A percentile compares a stretch with the other conserved stretches of the same genome.
These are phyloP conservation scores for Drosophila melanosoma DNA, from an alignment of 2,888 invertebrate genomes.

Conservation along the genomic window DNA sequence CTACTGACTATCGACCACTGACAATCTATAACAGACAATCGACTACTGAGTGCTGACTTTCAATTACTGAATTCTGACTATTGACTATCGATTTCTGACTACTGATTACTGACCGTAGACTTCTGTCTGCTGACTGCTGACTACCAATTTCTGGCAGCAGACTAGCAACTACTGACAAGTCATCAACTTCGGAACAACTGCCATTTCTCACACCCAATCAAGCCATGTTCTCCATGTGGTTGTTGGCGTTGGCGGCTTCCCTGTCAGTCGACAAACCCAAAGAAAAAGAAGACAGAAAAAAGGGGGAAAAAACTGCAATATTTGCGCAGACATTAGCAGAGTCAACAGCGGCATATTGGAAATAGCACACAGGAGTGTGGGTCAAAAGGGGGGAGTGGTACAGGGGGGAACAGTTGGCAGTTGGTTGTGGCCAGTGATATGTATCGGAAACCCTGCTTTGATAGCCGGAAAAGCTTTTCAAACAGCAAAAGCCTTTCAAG, in stretches of 20 bases:
- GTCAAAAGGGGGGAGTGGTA: not conserved
- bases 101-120: too few species aligned
- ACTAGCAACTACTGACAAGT: conserved; percentile 38
- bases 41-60: too few species aligned
- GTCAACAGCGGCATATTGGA: conserved; percentile 66
- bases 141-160: not conserved
- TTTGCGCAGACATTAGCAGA: conserved; percentile 73
- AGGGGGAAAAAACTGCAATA: conserved; percentile 58
- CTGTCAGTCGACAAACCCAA: conserved; percentile 17
- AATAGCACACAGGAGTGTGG: conserved; percentile 37
- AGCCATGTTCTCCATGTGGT: conserved; percentile 7
- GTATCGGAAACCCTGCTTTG: conserved; percentile 63
- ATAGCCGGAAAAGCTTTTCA: conserved; percentile 65
- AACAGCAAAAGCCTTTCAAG: conserved; percentile 67
- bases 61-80: too few species aligned
- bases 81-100: too few species aligned
- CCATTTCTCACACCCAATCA: conserved; percentile 35
- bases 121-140: not conserved
- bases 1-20: too few species aligned
- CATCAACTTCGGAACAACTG: conserved; percentile 40
- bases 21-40: too few species aligned
- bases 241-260: conserved; percentile 41
- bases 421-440: conserved; percentile 10
- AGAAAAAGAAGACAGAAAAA: not conserved
- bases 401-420: not conserved